Percentiles rank a stretch among this genome's conserved stretches.
Conservation (phyloP, 2,113 vertebrate genomes). For the Chlamydotis undulata region DNA sequence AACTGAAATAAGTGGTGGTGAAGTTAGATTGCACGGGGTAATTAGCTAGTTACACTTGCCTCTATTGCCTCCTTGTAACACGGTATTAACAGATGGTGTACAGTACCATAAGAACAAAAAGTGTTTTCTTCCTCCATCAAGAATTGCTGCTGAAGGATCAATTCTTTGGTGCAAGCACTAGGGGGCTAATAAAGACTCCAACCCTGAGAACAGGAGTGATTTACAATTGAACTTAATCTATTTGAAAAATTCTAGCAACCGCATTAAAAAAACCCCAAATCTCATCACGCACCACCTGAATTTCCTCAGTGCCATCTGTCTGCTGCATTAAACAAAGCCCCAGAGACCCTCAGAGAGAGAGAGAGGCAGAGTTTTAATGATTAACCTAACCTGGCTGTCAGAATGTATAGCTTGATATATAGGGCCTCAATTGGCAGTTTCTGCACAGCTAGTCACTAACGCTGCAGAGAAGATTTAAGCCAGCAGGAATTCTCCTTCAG, state of each 20-base stretch:
- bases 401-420: slow-evolving; percentile 52
- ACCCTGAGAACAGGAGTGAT: slow-evolving; percentile 33
- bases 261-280: slow-evolving; percentile 43
- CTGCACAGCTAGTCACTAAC: neutral
- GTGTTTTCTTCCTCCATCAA: neutral
- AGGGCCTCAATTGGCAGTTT: neutral
- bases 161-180: neutral
- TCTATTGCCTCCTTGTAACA: neutral
- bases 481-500: neutral
- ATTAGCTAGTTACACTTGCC: slow-evolving; percentile 33
- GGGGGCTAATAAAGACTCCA: slow-evolving; percentile 4
- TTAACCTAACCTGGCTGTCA: slow-evolving; percentile 64
- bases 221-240: slow-evolving; percentile 63
- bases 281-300: slow-evolving; percentile 66
- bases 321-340: slow-evolving; percentile 67
- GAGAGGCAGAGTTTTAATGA: slow-evolving; percentile 62
- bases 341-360: slow-evolving; percentile 30
- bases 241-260: slow-evolving; percentile 55
- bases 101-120: neutral
- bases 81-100: slow-evolving; percentile 52
- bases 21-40: slow-evolving; percentile 19
- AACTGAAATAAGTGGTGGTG: neutral
- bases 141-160: slow-evolving; percentile 26
- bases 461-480: neutral
- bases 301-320: slow-evolving; percentile 72